Conservation (phyloP, 2,113 vertebrate genomes). For the Eretmodus cyanostictus region DNA sequence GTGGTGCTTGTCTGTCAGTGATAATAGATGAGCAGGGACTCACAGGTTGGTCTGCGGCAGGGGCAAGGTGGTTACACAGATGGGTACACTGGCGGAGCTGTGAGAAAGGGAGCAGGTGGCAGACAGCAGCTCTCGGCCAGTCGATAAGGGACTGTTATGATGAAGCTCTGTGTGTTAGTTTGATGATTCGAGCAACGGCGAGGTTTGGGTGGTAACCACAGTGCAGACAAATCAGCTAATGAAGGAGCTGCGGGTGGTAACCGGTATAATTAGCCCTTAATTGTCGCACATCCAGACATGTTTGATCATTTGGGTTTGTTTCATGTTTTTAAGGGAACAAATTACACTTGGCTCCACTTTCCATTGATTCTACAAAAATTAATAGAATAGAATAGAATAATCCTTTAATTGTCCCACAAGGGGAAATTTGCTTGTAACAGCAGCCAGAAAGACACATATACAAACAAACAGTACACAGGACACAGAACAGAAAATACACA, state of each 20-base stretch:
- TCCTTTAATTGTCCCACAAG: background rate
- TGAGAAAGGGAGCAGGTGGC: slow-evolving; percentile 35
- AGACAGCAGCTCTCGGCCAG: background rate
- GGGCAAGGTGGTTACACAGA: background rate
- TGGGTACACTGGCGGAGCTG: background rate
- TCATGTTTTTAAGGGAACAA: background rate
- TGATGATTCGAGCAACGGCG: slow-evolving; percentile 14
- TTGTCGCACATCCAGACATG: background rate
- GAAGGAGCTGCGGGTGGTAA: background rate
- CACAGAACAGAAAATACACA: background rate
- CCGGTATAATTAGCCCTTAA: background rate
- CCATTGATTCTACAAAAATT: background rate
- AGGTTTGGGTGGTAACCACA: background rate
- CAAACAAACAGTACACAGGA: background rate
- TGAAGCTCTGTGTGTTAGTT: slow-evolving; percentile 16
- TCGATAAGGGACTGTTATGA: slow-evolving; percentile 13
- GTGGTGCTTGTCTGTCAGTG: slow-evolving; percentile 27
- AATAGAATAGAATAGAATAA: background rate
- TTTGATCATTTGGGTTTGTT: background rate
- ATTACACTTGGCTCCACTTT: background rate
- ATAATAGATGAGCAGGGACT: slow-evolving; percentile 26
- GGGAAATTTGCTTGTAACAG: background rate
- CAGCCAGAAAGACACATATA: background rate
- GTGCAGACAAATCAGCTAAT: background rate
- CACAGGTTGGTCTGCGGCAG: background rate